Evolutionary conservation across 2,113 vertebrate genomes (phyloP), one percentile per base, ranked within the genome.

Genomic region (Heloderma charlesbogerti): DNA sequence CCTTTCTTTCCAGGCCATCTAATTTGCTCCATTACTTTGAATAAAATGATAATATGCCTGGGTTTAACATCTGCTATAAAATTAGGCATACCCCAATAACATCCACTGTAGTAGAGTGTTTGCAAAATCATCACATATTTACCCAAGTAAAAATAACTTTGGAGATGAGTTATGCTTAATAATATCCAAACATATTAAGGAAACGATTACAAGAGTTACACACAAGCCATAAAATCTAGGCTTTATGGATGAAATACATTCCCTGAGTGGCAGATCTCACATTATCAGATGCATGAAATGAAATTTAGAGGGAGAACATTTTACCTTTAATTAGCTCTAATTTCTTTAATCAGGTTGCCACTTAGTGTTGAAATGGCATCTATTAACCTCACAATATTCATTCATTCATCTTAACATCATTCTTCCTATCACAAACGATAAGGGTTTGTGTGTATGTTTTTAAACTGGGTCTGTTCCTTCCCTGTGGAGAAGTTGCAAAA

Each of bases 281-380:
- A 92, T 93, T 96, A 97, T 97, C 92, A 93, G 92, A 91, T 95
- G 85, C 72, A 95, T 57, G 80, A 94, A 96, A 96, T 83, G 91
- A 95, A 96, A 96, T 95, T 96, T 96, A 95, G 93, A 94, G 92
- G 93, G 37, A 85, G 87, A 96, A 95, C 31, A 95, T 94, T 97
- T 97, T 97, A 97, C 92, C 92, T 97, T 96, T 96, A 97, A 96
- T 97, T 97, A 97, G 95, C 92, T 95, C 92, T 95, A 95, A 96
- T 97, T 96, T 97, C 92, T 96, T 96, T 97, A 97, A 97, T 97
- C 67, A 86, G 92, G 74, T 94, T 94, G 40, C 81, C 95, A 96
- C 96, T 96, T 95, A 96, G 90, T 90, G 91, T 82, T 94, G 90
- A 96, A 95, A 96, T 81, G 94, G 81, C 92, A 93, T 92, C 93